Percentiles rank a stretch among this genome's conserved stretches.
Conservation (phyloP, 2,113 vertebrate species). For the Physeter macrocephalus region DNA sequence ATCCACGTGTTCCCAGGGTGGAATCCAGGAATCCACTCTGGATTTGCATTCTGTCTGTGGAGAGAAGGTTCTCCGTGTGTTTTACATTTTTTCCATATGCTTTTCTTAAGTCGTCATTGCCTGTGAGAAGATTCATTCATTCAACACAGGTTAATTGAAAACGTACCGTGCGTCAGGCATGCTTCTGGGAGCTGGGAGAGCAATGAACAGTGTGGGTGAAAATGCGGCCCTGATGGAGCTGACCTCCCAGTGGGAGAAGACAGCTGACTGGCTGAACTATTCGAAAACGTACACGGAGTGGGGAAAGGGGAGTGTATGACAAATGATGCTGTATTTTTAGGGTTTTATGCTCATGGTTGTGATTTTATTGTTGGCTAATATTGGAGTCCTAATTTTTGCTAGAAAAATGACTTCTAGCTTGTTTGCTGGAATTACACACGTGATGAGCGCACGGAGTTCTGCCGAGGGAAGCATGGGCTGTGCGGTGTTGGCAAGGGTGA, state of each 20-base stretch:
- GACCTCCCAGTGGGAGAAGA: neutral
- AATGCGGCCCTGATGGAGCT: rapidly evolving
- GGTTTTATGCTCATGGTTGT: neutral
- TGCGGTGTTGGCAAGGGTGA: neutral
- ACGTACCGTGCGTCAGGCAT: neutral
- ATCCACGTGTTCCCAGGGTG: neutral
- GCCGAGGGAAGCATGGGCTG: neutral
- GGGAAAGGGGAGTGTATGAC: neutral
- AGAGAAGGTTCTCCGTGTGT: neutral
- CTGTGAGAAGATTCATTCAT: neutral
- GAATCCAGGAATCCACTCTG: neutral
- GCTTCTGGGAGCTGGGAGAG: neutral
- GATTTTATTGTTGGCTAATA: neutral
- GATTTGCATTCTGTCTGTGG: neutral
- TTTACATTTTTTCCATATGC: neutral
- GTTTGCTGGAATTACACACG: neutral
- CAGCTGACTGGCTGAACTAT: neutral
- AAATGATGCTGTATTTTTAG: neutral
- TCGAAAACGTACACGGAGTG: neutral
- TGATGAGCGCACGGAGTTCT: neutral
- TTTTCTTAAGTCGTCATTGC: neutral
- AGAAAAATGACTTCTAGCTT: neutral
- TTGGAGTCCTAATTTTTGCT: neutral
- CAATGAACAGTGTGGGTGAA: neutral
- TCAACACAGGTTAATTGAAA: neutral